Conservation (phyloP, 2,113 vertebrate species). For the Dipodomys merriami region DNA sequence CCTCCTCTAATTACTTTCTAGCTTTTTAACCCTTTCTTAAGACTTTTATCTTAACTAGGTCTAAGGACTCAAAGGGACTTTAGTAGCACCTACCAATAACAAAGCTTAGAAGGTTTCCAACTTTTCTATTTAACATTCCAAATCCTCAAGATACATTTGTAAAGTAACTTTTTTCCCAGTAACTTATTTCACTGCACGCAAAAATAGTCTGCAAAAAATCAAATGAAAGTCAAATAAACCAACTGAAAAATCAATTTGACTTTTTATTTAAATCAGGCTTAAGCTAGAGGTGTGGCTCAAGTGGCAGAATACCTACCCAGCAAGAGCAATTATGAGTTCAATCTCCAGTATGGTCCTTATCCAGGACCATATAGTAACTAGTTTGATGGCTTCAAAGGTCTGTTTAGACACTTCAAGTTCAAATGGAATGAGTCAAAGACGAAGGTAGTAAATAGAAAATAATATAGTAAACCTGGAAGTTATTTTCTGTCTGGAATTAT, state of each 20-base stretch:
- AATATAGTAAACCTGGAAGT: neutral
- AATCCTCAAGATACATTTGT: conserved; percentile 27
- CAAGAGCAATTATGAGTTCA: no score
- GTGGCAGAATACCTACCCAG: no score
- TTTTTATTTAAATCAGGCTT: conserved; percentile 36
- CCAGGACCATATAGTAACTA: conserved; percentile 12
- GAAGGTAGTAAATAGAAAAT: conserved; percentile 26
- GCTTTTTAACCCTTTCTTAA: neutral
- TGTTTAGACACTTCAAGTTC: conserved; percentile 54
- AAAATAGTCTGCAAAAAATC: conserved; percentile 49
- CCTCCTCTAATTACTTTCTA: conserved; percentile 17
- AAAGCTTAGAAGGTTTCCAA: conserved; percentile 56
- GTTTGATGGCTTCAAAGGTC: conserved; percentile 12
- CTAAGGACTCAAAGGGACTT: conserved; percentile 23
- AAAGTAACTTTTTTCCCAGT: neutral
- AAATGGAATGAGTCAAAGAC: conserved; percentile 38
- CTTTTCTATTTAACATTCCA: conserved; percentile 35
- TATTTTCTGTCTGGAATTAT: conserved; percentile 27
- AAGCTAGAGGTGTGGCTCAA: no score
- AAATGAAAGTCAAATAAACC: conserved; percentile 54
- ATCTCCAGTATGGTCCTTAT: neutral
- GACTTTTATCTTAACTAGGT: conserved; percentile 19
- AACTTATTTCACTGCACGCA: conserved; percentile 23
- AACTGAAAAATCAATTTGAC: conserved; percentile 7
- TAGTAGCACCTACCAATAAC: neutral